Evolutionary conservation across 1,140 invertebrate genomes (phyloP).

Genomic region (Idris sp.): DNA sequence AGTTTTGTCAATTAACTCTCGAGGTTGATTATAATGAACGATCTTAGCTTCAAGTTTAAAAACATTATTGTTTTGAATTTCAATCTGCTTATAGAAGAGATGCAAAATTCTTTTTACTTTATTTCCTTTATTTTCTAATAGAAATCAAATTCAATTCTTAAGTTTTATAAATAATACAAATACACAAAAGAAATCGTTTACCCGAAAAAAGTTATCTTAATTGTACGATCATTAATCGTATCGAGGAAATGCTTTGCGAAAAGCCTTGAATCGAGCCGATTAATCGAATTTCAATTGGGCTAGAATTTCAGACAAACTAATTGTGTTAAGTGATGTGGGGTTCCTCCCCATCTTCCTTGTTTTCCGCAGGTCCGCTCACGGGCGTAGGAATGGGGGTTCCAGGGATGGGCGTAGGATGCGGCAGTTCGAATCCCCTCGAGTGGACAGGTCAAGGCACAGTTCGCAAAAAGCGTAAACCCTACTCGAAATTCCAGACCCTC

Average conservation of each 20-base stretch:
- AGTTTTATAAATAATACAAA: not conserved
- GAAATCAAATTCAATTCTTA: conserved; percentile 4
- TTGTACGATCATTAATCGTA: not conserved
- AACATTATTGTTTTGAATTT: conserved; percentile 4
- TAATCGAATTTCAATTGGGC: conserved; percentile 25
- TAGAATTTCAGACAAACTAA: conserved; percentile 75
- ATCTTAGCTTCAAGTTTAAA: not conserved
- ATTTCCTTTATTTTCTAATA: too few relatives aligned
- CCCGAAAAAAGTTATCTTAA: too few relatives aligned
- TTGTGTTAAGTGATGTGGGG: conserved; percentile 83
- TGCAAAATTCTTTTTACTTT: too few relatives aligned
- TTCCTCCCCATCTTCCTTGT: conserved; percentile 81
- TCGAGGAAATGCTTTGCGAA: conserved; percentile 10
- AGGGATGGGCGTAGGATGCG: conserved; percentile 80
- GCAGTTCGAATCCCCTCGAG: conserved; percentile 88
- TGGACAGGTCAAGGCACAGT: conserved; percentile 96
- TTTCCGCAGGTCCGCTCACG: conserved; percentile 81
- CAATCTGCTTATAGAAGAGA: not conserved
- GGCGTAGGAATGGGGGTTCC: conserved; percentile 83
- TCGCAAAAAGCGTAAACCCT: conserved; percentile 97
- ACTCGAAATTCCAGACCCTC: conserved; percentile 97
- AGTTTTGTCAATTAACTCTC: conserved; percentile 4
- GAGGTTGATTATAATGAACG: conserved; percentile 8
- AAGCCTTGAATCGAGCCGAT: conserved; percentile 29
- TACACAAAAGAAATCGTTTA: too few relatives aligned